Conservation (phyloP, 2,797 vertebrate genomes). For the Heteromormyrus szaboi region DNA sequence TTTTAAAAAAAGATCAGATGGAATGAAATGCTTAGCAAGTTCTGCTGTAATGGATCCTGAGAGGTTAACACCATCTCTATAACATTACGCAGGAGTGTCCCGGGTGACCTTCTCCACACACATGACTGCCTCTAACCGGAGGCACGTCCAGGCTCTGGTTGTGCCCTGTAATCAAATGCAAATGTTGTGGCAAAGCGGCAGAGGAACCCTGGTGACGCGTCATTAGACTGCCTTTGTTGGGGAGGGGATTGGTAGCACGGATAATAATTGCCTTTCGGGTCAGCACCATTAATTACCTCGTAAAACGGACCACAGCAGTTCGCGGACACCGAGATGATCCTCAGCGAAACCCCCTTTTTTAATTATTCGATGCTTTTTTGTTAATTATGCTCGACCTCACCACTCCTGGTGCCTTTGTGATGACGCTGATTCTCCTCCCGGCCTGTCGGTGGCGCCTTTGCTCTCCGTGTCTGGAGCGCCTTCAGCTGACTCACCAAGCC, state of each 20-base stretch:
- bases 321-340: not conserved
- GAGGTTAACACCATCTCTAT: not conserved
- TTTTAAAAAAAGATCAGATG: not conserved
- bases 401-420: not conserved
- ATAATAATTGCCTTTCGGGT: slow-evolving; percentile 34
- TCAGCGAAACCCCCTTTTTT: not conserved
- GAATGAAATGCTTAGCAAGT: not conserved
- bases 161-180: slow-evolving; percentile 33
- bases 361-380: not conserved
- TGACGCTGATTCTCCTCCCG: not conserved
- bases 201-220: slow-evolving; percentile 19
- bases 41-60: not conserved
- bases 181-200: slow-evolving; percentile 25
- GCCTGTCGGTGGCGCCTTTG: not conserved
- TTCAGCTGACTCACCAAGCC: not conserved
- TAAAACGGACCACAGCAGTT: not conserved
- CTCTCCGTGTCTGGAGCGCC: not conserved
- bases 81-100: not conserved
- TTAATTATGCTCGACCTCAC: not conserved
- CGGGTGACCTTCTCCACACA: not conserved
- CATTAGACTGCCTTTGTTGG: slow-evolving; percentile 30
- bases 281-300: slow-evolving; percentile 29
- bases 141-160: slow-evolving; percentile 12
- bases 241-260: not conserved
- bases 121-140: not conserved